Evolutionary conservation across 1,140 invertebrate genomes (phyloP).

Genomic region (Luehdorfia chinensis): DNA sequence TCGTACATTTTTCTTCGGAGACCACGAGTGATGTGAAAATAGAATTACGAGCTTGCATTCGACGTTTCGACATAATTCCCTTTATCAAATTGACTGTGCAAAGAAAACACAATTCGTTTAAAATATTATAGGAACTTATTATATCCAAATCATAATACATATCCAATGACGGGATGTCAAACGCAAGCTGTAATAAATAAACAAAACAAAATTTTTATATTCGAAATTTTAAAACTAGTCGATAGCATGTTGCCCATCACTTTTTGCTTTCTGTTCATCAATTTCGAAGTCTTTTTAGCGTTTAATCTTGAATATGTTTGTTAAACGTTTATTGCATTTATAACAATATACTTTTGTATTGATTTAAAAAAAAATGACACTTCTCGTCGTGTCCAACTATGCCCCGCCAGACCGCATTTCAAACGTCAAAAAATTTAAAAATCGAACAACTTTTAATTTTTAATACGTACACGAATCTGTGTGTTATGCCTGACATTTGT

Average conservation of each 20-base stretch:
- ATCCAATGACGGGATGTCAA: conserved; percentile 65
- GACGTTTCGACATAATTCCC: conserved; percentile 49
- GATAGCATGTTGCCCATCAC: conserved; percentile 57
- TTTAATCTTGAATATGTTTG: conserved; percentile 41
- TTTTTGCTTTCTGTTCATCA: conserved; percentile 52
- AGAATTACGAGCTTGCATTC: conserved; percentile 46
- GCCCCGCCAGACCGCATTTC: conserved; percentile 67
- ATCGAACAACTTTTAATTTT: conserved; percentile 60
- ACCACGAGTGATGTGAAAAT: conserved; percentile 57
- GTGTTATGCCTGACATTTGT: conserved; percentile 65
- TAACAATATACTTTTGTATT: conserved; percentile 18
- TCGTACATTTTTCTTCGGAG: conserved; percentile 69
- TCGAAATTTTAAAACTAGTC: conserved; percentile 73
- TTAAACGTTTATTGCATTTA: conserved; percentile 60
- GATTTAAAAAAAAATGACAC: conserved; percentile 35
- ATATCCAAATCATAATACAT: conserved; percentile 63
- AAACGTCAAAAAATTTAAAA: conserved; percentile 38
- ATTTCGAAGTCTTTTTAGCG: conserved; percentile 62
- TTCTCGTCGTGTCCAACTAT: conserved; percentile 39
- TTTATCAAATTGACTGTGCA: conserved; percentile 21
- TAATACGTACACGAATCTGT: conserved; percentile 59
- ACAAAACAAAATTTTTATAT: conserved; percentile 71
- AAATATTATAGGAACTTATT: conserved; percentile 27
- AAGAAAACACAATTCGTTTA: conserved; percentile 5
- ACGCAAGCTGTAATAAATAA: conserved; percentile 40